Evolutionary conservation across 2,113 vertebrate genomes (phyloP), one percentile per base, ranked within the genome.

Genomic region (Carlito syrichta): DNA sequence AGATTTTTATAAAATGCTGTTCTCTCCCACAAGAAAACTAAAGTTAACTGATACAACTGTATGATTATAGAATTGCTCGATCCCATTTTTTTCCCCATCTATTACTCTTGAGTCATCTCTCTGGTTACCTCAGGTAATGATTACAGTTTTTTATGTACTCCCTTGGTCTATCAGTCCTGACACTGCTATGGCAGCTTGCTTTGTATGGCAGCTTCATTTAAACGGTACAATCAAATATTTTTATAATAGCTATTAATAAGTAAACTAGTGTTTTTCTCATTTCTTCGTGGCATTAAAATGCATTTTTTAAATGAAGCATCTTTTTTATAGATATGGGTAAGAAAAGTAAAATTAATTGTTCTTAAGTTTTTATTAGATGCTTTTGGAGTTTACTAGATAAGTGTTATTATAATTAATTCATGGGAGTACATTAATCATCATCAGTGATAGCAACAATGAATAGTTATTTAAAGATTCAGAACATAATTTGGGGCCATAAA

Each of bases 381-480:
- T 86, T 69, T 84, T 66, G 1, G 63, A 38, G 7, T 79, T 68
- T 40, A 90, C 73, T 82, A n/a, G 32, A 45, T 48, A 90, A 93
- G 19, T 76, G 25, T 71, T 38, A 45, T 60, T 76, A 32, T 71
- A 66, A 86, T 92, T 91, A 84, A 92, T 79, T 88, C 73, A 30
- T 81, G 82, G 90, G 48, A 96, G 69, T 48, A 83, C 5, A 74
- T 69, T 86, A 48, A 68, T 93, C 62, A 66, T 62, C 32, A 38
- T 62, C 87, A 81, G 25, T 58, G 43, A 93, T 23, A 50, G 22
- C n/a, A 68, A 90, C 20, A 84, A 9, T 62, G 32, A 86, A 56
- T 58, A 66, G 30, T 76, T 63, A 17, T 94, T 92, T 74, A 94
- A 94, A 92, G 48, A 89, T 96, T 73, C 30, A 84, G 30, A 89